These are phyloP conservation scores for Apteryx owenii DNA, from an alignment of 2,113 vertebrate genomes.

Conservation along the genomic window DNA sequence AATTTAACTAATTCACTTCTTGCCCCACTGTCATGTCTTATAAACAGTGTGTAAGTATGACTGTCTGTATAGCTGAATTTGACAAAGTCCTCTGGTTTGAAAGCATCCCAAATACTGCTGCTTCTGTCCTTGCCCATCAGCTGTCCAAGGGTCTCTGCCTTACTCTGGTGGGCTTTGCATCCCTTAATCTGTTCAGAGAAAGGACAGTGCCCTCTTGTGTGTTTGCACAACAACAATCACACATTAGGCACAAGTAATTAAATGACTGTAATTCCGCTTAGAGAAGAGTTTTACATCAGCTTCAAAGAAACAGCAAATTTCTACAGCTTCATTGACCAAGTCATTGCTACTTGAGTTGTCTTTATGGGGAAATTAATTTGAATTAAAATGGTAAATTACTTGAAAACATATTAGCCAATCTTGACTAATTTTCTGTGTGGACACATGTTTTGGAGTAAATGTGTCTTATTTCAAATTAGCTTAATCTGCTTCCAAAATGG, in stretches of 20 bases:
- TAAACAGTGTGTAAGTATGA: not conserved
- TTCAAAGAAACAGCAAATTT: not conserved
- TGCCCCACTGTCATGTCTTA: not conserved
- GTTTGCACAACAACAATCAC: not conserved
- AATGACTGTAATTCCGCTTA: not conserved
- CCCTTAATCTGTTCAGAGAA: fast-evolving
- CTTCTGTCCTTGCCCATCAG: not conserved
- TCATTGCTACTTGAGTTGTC: not conserved
- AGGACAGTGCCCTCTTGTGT: not conserved
- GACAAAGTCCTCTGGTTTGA: not conserved
- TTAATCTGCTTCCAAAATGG: not conserved
- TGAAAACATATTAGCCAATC: not conserved
- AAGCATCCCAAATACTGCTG: not conserved
- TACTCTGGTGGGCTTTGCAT: not conserved
- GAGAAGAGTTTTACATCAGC: not conserved
- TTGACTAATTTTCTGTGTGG: not conserved
- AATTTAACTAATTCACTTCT: not conserved
- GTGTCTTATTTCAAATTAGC: not conserved
- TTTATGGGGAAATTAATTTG: not conserved
- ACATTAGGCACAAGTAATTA: not conserved
- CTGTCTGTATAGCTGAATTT: not conserved
- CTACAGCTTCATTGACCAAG: not conserved
- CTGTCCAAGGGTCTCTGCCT: not conserved
- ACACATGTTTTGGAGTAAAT: not conserved
- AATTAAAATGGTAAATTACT: not conserved